Conservation (phyloP, 2,888 invertebrate genomes). For the Hydroisotoma schaefferi region DNA sequence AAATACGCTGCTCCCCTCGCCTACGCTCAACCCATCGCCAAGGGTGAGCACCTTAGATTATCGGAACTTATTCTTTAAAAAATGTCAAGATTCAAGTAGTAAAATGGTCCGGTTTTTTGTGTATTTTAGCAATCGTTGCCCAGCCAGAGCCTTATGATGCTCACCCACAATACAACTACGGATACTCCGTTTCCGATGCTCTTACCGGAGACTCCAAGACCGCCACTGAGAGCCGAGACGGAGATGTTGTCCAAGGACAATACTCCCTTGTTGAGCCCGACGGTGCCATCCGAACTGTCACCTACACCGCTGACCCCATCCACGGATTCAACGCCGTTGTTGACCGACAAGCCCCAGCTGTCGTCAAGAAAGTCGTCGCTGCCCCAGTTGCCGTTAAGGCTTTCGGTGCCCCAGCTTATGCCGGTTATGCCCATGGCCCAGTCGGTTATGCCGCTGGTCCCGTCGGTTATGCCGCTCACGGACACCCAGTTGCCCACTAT, state of each 20-base stretch:
- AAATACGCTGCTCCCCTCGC: too few species aligned
- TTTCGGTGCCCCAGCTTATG: slow-evolving; percentile 5
- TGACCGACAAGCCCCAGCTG: slow-evolving; percentile 1
- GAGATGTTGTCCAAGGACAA: slow-evolving; percentile 41
- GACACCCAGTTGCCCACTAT: neutral
- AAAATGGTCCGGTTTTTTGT: neutral
- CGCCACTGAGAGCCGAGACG: slow-evolving; percentile 33
- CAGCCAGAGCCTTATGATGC: slow-evolving; percentile 33
- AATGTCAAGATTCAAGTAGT: too few species aligned
- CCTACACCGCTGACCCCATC: slow-evolving; percentile 34
- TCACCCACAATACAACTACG: slow-evolving; percentile 42
- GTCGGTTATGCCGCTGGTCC: slow-evolving; percentile 2
- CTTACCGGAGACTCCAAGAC: slow-evolving; percentile 40
- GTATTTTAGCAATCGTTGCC: neutral
- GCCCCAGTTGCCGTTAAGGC: slow-evolving; percentile 14
- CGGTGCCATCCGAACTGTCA: slow-evolving; percentile 34
- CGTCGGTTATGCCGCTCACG: neutral
- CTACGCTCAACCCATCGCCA: slow-evolving; percentile 11
- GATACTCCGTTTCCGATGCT: slow-evolving; percentile 36
- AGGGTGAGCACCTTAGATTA: neutral
- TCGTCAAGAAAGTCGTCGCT: neutral
- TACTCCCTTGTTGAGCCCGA: slow-evolving; percentile 38
- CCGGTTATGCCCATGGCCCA: neutral
- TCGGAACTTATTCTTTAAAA: too few species aligned
- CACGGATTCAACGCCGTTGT: slow-evolving; percentile 24